Percentiles rank a stretch among this genome's conserved stretches.
These are phyloP conservation scores for Amblyraja radiata DNA, from an alignment of 2,797 vertebrate species.

Conservation along the genomic window DNA sequence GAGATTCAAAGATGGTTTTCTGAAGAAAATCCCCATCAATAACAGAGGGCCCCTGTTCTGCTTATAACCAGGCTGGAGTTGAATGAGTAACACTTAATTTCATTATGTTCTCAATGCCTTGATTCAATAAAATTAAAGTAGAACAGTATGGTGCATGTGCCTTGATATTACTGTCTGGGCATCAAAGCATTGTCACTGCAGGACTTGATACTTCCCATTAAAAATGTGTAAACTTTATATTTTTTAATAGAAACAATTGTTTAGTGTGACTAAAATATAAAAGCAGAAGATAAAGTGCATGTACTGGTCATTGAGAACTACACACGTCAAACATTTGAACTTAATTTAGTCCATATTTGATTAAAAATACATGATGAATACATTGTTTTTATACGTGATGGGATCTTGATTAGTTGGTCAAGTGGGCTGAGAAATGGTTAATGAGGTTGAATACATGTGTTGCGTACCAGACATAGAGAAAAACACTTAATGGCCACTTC, in stretches of 20 bases:
- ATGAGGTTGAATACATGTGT: too few species aligned
- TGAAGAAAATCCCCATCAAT: background rate
- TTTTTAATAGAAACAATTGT: background rate
- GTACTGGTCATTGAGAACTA: background rate
- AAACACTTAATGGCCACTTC: background rate
- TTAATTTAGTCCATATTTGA: background rate
- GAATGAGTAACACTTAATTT: background rate
- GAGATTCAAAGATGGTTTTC: background rate
- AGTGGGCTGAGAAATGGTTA: too few species aligned
- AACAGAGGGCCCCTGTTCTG: background rate
- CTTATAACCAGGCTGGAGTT: background rate
- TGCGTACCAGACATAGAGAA: background rate
- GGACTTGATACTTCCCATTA: background rate
- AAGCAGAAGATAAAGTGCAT: background rate
- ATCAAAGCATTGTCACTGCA: background rate
- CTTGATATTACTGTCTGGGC: background rate
- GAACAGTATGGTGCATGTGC: background rate
- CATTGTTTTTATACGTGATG: too few species aligned
- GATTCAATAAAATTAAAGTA: background rate
- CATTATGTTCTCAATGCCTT: background rate
- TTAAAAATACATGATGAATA: background rate
- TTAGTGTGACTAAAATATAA: background rate
- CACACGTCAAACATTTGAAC: background rate
- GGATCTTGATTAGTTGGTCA: too few species aligned
- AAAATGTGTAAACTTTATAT: background rate